Base-by-base conservation (phyloP, 2,888 invertebrate species). In the Polymixis lichenea region DNA sequence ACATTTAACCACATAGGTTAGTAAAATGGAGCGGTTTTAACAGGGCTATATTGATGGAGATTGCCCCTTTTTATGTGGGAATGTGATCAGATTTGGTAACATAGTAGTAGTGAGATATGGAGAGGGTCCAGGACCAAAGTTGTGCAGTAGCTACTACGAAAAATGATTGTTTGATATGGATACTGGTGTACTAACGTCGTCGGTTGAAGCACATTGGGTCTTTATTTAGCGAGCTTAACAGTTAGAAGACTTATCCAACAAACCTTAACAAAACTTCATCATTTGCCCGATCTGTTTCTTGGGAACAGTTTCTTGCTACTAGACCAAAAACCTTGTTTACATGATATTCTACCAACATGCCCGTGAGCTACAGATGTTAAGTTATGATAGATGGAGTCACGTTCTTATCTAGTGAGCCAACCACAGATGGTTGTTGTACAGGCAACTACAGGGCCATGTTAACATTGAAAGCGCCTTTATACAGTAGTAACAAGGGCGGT, bases 331-430 rank as follows among this genome's bases (percentile, higher is more conserved):
- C 43, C 38, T 51, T 70, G 71, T 85, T 83, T 64, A 66, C 56
- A 43, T 62, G 60, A 68, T 85, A 73, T 79, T 85, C 78, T 82
- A 84, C 25, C 60, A 80, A 60, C 67, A 67, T 75, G 61, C 56
- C 75, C 75, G 70, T 80, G 73, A 85, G 80, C 72, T 75, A 79
- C 71, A 82, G 90, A 90, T 90, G 75, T 86, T 83, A 85, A 86
- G 76, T 69, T 79, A 80, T 76, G 91, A 92, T 91, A 89, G 86
- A 90, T 89, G 87, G 74, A 87, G 91, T 92, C 92, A 92, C 92
- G 92, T 91, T 86, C 87, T 88, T 90, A 90, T 91, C 89, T 81
- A 65, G 70, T 19, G 56, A 68, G 60, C 55, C 76, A 80, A 84
- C 86, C 80, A 78, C 86, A 83, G 85, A 80, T 78, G 84, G 84